Base-by-base conservation (phyloP, 2,888 invertebrate genomes). In the Lymantria monacha region DNA sequence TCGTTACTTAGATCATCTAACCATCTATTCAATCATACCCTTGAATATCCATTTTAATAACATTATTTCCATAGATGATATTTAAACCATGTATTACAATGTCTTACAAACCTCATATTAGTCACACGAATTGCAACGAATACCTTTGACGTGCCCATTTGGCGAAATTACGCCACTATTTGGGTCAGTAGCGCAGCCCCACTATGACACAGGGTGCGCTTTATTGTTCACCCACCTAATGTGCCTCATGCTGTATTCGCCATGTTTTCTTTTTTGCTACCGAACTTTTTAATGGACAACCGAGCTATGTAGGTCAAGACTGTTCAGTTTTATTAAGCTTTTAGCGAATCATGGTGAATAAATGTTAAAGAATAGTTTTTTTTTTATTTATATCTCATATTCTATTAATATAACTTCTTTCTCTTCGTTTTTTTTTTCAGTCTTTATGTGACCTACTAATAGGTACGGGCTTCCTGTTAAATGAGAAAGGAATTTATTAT, bases 151-250 rank as follows among this genome's bases (percentile, higher is more conserved):
- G 69, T 79, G 80, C 79, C 79, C 81, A 83, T 87, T 86, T 83
- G 63, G 81, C 75, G 76, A 80, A 81, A 76, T 72, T 78, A 80
- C 80, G 66, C 68, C 72, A 73, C 77, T 83, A 89, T 88, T 81
- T 86, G 72, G 88, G 88, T 87, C 87, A 89, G 78, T 80, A 76
- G 84, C 79, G 79, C 85, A 79, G 78, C 72, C 64, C 61, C 69
- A 63, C 78, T 80, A 80, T 80, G 83, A 74, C 70, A 80, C 72
- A 70, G 74, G 72, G 70, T 73, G 71, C 66, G 70, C 75, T 75
- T 81, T 79, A 82, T 82, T 81, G 80, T 85, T 76, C 76, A 70
- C 76, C 76, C 74, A 64, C 73, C 59, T 59, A 59, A 61, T 56
- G 60, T 59, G 61, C 56, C 57, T 64, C 55, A 47, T 38, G 40